Conservation (phyloP, 2,113 vertebrate genomes). For the Ornithorhynchus anatinus region DNA sequence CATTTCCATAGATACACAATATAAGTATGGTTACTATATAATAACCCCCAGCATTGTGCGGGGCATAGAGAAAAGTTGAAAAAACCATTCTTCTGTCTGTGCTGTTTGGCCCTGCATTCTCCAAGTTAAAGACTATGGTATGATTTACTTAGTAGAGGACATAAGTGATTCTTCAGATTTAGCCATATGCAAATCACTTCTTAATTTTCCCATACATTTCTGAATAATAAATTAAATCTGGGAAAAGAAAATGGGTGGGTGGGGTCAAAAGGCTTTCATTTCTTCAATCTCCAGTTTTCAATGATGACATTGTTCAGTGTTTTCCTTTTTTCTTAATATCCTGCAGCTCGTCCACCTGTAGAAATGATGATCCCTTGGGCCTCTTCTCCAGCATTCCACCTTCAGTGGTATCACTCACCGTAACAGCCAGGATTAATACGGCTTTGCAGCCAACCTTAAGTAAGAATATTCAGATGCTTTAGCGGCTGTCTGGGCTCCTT, state of each 20-base stretch:
- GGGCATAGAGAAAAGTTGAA: too few relatives aligned
- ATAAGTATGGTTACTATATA: too few relatives aligned
- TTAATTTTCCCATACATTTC: constrained; percentile 36
- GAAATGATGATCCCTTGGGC: constrained; percentile 22
- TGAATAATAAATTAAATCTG: constrained; percentile 42
- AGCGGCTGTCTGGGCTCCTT: constrained; percentile 76
- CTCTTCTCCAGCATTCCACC: constrained; percentile 27
- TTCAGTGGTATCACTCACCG: constrained; percentile 48
- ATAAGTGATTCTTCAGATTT: constrained; percentile 13
- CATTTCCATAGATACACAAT: too few relatives aligned
- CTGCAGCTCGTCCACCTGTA: constrained; percentile 51
- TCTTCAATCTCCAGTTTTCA: constrained; percentile 35
- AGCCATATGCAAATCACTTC: constrained; percentile 32
- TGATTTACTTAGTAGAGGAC: constrained; percentile 26
- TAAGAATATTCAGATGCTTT: constrained; percentile 74
- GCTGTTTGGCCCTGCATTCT: neutral
- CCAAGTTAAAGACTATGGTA: neutral
- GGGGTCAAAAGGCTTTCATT: constrained; percentile 8
- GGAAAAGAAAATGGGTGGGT: constrained; percentile 22
- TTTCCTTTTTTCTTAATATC: neutral
- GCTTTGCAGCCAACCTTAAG: constrained; percentile 67
- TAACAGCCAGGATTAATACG: constrained; percentile 58
- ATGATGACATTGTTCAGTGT: constrained; percentile 12
- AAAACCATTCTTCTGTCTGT: neutral
- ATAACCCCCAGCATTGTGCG: too few relatives aligned